A percentile compares a stretch with the other conserved stretches of the same genome.
These are phyloP conservation scores for Synanthedon andrenaeformis DNA, from an alignment of 2,888 invertebrate species.

Conservation along the genomic window DNA sequence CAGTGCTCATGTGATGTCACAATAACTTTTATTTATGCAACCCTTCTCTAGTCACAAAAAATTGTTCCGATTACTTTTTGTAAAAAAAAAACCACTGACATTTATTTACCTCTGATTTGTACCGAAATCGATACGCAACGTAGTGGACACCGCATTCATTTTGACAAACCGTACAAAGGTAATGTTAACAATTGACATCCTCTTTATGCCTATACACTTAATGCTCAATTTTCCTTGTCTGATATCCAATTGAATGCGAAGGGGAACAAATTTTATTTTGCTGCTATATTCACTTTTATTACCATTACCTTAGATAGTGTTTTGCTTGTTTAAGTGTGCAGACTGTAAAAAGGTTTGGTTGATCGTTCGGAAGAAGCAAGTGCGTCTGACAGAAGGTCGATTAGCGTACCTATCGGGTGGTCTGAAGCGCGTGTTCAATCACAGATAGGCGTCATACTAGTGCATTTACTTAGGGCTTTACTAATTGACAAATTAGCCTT, in stretches of 20 bases:
- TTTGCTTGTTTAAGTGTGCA: not conserved
- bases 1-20: too few species aligned
- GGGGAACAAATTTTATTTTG: too few species aligned
- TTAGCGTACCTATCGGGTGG: constrained; percentile 38
- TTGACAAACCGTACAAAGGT: constrained; percentile 12
- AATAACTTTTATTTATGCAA: too few species aligned
- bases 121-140: constrained; percentile 27
- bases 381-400: constrained; percentile 57
- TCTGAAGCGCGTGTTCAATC: constrained; percentile 22
- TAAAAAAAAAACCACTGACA: constrained; percentile 10
- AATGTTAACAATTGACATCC: not conserved
- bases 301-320: too few species aligned
- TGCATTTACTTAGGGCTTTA: not conserved
- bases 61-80: too few species aligned
- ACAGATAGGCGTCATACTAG: constrained; percentile 10
- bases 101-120: constrained; percentile 3
- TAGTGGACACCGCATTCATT: constrained; percentile 27
- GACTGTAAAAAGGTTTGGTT: constrained; percentile 22
- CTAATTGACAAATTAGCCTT: not conserved
- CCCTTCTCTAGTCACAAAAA: too few species aligned
- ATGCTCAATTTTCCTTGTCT: too few species aligned
- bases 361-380: constrained; percentile 48
- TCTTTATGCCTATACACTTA: too few species aligned
- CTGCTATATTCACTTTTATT: too few species aligned
- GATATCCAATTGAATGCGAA: too few species aligned